phyloP scores from a whole-genome alignment of 1,140 invertebrate species.

The Globodera rostochiensis region DNA sequence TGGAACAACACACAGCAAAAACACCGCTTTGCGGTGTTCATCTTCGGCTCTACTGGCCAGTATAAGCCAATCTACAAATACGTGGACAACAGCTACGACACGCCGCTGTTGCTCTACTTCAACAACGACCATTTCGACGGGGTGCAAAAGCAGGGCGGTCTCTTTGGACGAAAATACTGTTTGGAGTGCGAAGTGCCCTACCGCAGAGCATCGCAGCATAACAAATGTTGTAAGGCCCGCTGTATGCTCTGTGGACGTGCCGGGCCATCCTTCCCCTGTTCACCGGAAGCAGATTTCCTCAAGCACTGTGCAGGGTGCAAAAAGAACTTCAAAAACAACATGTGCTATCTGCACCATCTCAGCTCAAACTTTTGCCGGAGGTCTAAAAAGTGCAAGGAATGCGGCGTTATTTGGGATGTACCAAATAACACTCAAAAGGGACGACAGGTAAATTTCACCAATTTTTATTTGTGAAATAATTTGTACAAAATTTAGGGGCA shows the following conservation, averaged over 20 bases:
- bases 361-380: not conserved
- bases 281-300: too few species aligned
- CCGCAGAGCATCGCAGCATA: not conserved
- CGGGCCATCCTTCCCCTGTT: not conserved
- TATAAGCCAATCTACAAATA: not conserved
- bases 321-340: not conserved
- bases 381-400: not conserved
- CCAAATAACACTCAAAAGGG: too few species aligned
- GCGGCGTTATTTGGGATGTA: too few species aligned
- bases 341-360: not conserved
- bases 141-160: not conserved
- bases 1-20: not conserved
- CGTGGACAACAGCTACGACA: not conserved
- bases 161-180: not conserved
- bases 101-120: not conserved
- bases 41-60: not conserved
- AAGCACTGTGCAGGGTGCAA: not conserved
- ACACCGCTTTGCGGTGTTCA: not conserved
- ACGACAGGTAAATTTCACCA: too few species aligned
- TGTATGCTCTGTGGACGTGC: not conserved
- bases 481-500: not conserved
- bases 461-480: too few species aligned
- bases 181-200: not conserved
- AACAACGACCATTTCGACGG: constrained; percentile 3
- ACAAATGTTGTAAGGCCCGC: not conserved